A percentile compares a stretch with the other conserved stretches of the same genome.
Evolutionary conservation across 2,113 vertebrate species (phyloP).

Genomic region (Salvelinus sp.): DNA sequence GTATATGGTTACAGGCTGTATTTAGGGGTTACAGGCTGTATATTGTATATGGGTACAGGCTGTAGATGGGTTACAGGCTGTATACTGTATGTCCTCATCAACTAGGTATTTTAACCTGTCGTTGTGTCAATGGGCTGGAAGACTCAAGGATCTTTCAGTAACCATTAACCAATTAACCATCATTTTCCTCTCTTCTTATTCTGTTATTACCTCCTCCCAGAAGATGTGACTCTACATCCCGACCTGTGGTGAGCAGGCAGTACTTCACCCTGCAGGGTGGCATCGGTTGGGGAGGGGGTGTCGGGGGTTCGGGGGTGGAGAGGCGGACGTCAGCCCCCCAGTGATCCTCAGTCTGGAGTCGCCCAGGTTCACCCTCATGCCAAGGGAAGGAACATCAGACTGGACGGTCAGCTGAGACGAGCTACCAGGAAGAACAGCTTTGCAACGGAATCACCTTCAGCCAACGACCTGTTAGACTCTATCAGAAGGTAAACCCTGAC

Average conservation of each 20-base stretch:
- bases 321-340: constrained; percentile 71
- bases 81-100: too few relatives aligned
- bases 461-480: constrained; percentile 90
- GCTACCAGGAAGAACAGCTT: constrained; percentile 96
- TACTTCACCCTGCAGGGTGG: constrained; percentile 74
- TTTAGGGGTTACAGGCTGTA: too few relatives aligned
- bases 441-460: constrained; percentile 97
- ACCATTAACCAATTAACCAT: background rate
- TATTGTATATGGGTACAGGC: too few relatives aligned
- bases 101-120: background rate
- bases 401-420: constrained; percentile 89
- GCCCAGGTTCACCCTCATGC: constrained; percentile 90
- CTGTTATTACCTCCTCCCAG: background rate
- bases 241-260: constrained; percentile 84
- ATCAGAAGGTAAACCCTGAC: constrained; percentile 77
- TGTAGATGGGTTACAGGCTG: too few relatives aligned
- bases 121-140: too few relatives aligned
- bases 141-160: background rate
- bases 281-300: constrained; percentile 56
- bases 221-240: constrained; percentile 85
- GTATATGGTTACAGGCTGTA: too few relatives aligned
- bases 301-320: constrained; percentile 82
- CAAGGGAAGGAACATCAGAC: constrained; percentile 94
- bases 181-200: constrained; percentile 13
- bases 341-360: constrained; percentile 80